Conservation (phyloP, 1,140 invertebrate species). For the Drosophila santomea region DNA sequence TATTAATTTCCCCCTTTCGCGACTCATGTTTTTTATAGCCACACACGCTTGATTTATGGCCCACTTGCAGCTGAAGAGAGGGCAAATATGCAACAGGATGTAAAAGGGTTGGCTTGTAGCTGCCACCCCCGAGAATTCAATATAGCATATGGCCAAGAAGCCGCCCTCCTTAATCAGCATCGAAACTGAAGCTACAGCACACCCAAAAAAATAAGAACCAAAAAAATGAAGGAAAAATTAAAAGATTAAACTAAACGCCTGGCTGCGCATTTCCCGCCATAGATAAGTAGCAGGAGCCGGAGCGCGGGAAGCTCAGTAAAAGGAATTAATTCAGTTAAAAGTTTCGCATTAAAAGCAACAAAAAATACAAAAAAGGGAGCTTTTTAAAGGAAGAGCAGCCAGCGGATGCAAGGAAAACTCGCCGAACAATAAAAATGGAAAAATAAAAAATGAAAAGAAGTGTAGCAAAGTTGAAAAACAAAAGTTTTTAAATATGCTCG, state of each 20-base stretch:
- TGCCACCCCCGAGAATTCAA: constrained; percentile 26
- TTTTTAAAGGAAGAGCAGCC: constrained; percentile 45
- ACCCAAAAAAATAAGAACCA: neutral
- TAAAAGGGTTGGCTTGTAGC: constrained; percentile 16
- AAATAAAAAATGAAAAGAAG: constrained; percentile 32
- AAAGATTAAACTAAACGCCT: constrained; percentile 66
- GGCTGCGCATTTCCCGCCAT: constrained; percentile 53
- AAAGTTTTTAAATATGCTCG: constrained; percentile 83
- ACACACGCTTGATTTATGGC: constrained; percentile 71
- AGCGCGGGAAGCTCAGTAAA: constrained; percentile 59
- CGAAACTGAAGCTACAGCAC: constrained; percentile 12
- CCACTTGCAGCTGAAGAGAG: neutral
- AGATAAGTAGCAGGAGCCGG: constrained; percentile 67
- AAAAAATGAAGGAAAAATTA: constrained; percentile 48
- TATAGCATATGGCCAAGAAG: constrained; percentile 53
- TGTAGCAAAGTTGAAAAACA: constrained; percentile 71
- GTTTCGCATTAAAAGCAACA: constrained; percentile 72
- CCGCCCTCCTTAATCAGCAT: constrained; percentile 33
- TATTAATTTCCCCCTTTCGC: constrained; percentile 74
- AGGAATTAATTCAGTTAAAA: constrained; percentile 83
- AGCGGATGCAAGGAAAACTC: constrained; percentile 25
- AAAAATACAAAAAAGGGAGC: constrained; percentile 30
- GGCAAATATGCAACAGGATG: constrained; percentile 21
- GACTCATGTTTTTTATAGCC: constrained; percentile 64
- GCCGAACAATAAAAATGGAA: constrained; percentile 54